Evolutionary conservation across 2,888 invertebrate genomes (phyloP).

Genomic region (Perizoma flavofasciatum): DNA sequence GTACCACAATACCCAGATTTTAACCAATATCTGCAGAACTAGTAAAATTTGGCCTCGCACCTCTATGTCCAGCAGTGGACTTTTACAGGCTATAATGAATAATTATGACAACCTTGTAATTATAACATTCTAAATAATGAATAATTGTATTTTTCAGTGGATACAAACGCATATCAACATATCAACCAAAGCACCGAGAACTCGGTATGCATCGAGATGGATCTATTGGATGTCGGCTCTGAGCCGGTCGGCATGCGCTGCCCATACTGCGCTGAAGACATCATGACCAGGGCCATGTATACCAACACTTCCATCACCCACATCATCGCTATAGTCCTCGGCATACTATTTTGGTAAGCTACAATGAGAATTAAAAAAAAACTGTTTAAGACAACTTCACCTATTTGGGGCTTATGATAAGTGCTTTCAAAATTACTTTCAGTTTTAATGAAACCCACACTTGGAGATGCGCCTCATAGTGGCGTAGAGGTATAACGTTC

Average conservation of each 20-base stretch:
- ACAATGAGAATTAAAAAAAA: not conserved
- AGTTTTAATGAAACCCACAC: no score
- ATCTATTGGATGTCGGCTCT: slow-evolving; percentile 72
- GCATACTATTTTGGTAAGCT: slow-evolving; percentile 71
- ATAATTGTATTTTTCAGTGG: slow-evolving; percentile 59
- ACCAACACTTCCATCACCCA: slow-evolving; percentile 64
- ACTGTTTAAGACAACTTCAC: not conserved
- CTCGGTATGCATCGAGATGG: slow-evolving; percentile 71
- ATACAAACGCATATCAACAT: slow-evolving; percentile 62
- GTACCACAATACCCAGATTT: no score
- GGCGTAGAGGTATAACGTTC: no score
- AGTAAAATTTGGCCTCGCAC: no score
- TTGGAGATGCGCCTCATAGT: no score
- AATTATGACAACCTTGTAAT: no score
- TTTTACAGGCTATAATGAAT: no score
- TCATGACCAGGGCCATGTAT: slow-evolving; percentile 72
- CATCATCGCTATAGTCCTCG: slow-evolving; percentile 62
- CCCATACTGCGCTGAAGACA: slow-evolving; percentile 71
- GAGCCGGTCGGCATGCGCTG: slow-evolving; percentile 77
- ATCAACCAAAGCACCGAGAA: slow-evolving; percentile 63
- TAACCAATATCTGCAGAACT: no score
- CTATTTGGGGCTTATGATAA: not conserved
- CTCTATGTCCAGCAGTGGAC: no score
- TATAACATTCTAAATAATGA: no score
- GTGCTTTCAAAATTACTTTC: no score